Evolutionary conservation across 1,140 invertebrate species (phyloP), one percentile per base, ranked within the genome.

Genomic region (Drosophila nebulosa): DNA sequence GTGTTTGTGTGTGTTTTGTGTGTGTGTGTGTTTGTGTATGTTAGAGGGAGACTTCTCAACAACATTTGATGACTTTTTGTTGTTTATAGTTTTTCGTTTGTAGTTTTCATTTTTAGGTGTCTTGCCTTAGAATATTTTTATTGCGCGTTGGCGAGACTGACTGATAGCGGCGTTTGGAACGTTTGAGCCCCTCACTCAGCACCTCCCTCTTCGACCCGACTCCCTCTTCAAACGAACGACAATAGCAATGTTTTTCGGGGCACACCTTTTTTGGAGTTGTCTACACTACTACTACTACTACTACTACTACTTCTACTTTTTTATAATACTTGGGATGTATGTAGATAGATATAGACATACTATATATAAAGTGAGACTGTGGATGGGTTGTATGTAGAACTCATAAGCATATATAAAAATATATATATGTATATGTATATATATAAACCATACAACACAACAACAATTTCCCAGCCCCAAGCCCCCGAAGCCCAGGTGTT

Each of bases 61-160:
- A 46, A 46, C 39, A 46, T 76, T 77, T 76, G 74, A 76, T 75
- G 62, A 68, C 57, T 84, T 70, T 77, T 65, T 66, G 65, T 81
- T 75, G 65, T 67, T 86, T 73, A 69, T 75, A 69, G 64, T 79
- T 72, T 72, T 77, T 63, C 58, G 59, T 78, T 71, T 70, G 73
- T 60, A 75, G 68, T 55, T 64, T 62, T 60, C 16, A 46, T 58
- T 52, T 24, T 57, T 35, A 10, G 16, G 26, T 50, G 62, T 81
- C 70, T 78, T 65, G 78, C 74, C 65, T 83, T 88, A 69, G 81
- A 78, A 78, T 81, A 69, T 83, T 68, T 68, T 85, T 86, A 78
- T 85, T 85, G 66, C 80, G 81, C 80, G 61, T 84, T 64, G 80
- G 80, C 68, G 76, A 67, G 81, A 75, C 78, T 69, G 81, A 75